Conservation (phyloP, 2,113 vertebrate species). For the Hyaena hyaena region DNA sequence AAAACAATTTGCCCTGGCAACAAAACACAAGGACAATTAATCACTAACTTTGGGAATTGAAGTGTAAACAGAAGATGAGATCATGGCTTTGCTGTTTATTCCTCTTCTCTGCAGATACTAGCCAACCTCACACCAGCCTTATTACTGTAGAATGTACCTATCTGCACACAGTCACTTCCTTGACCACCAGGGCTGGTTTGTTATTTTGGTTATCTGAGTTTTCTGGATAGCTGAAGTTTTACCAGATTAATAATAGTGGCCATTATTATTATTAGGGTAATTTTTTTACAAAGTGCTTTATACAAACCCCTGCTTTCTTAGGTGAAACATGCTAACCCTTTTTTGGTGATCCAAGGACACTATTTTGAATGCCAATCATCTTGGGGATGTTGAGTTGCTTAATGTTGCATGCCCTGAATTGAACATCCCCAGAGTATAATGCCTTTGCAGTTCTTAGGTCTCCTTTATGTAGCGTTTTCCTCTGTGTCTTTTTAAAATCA, state of each 20-base stretch:
- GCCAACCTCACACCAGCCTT: neutral
- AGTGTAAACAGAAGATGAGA: slow-evolving; percentile 80
- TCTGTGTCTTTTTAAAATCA: neutral
- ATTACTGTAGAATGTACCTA: neutral
- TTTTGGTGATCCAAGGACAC: neutral
- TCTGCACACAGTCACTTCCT: neutral
- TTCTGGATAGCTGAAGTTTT: slow-evolving; percentile 29
- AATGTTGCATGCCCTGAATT: neutral
- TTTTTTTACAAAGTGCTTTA: neutral
- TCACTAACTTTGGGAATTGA: slow-evolving; percentile 72
- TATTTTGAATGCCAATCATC: neutral
- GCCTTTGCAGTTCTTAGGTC: neutral
- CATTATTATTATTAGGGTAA: neutral
- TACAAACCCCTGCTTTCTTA: neutral
- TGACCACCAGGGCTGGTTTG: neutral
- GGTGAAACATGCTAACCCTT: neutral
- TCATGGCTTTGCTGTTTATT: slow-evolving; percentile 71
- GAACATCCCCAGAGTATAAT: neutral
- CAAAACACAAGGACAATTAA: slow-evolving; percentile 77
- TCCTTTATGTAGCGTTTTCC: neutral
- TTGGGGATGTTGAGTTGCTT: neutral
- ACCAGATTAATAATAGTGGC: neutral
- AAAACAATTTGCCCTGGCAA: slow-evolving; percentile 76
- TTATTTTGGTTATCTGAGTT: neutral
- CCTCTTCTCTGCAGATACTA: slow-evolving; percentile 50